phyloP scores from a whole-genome alignment of 2,113 vertebrate species.

The Orcinus orca region DNA sequence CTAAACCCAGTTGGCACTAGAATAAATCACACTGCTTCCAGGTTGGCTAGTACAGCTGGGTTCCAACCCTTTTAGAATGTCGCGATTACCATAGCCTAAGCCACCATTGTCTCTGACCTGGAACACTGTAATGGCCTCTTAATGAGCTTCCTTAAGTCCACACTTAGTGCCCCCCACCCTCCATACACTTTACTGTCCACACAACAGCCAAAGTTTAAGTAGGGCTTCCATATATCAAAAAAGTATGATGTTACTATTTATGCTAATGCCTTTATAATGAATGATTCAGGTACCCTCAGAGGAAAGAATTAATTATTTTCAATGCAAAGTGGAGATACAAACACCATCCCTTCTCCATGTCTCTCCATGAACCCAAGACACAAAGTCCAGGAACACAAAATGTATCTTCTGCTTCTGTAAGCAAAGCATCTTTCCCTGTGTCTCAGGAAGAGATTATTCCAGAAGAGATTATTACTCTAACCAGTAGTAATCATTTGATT shows the following conservation, averaged over 20 bases:
- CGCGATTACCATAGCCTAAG: neutral
- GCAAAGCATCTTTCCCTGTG: neutral
- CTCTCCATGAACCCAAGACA: neutral
- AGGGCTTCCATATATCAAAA: neutral
- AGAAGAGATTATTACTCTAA: neutral
- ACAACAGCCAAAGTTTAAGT: neutral
- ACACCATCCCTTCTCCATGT: neutral
- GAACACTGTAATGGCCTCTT: neutral
- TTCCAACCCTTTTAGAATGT: neutral
- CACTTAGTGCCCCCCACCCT: accelerated
- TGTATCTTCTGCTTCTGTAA: neutral
- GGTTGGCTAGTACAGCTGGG: neutral
- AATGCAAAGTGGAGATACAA: neutral
- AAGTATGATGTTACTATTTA: neutral
- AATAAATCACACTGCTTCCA: neutral
- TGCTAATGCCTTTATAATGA: neutral
- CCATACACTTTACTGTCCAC: neutral
- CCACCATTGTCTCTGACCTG: neutral
- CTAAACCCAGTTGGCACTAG: neutral
- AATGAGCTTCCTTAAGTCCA: neutral
- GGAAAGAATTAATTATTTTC: neutral
- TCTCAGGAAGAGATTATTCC: neutral
- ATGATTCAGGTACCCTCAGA: neutral
- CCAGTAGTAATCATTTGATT: neutral
- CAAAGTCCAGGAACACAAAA: neutral